These are phyloP conservation scores for Eciton burchellii DNA, from an alignment of 1,140 invertebrate genomes.

Conservation along the genomic window DNA sequence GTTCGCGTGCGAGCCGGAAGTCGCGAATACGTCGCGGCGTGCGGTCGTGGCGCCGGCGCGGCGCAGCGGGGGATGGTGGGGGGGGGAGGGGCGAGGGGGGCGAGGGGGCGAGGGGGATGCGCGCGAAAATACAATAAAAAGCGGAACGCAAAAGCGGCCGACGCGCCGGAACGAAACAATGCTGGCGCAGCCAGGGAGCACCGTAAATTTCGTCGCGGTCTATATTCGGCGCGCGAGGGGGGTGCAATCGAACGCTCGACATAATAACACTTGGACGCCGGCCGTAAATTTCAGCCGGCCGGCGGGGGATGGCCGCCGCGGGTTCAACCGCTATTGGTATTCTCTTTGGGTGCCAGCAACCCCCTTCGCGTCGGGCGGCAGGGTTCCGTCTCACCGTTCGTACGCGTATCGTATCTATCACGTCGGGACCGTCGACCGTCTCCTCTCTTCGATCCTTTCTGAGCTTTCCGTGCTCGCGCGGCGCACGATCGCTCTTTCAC, in stretches of 20 bases:
- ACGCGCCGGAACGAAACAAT: constrained; percentile 69
- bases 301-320: constrained; percentile 56
- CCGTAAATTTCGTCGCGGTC: constrained; percentile 77
- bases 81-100: background rate
- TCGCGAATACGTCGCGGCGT: constrained; percentile 24
- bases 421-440: constrained; percentile 18
- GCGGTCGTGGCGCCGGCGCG: no score
- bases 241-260: constrained; percentile 76
- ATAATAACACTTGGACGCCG: constrained; percentile 79
- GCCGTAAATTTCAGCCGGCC: constrained; percentile 76
- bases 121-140: constrained; percentile 58
- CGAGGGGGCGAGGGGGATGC: no score
- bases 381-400: background rate
- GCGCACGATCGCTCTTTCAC: no score
- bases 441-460: constrained; percentile 17
- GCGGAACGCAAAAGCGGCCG: constrained; percentile 35
- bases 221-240: constrained; percentile 71
- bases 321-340: constrained; percentile 76
- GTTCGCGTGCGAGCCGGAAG: background rate
- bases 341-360: constrained; percentile 66
- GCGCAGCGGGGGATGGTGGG: no score
- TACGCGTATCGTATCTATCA: constrained; percentile 50
- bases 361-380: constrained; percentile 22
- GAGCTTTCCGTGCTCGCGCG: background rate
- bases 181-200: constrained; percentile 50